Evolutionary conservation across 2,888 invertebrate species (phyloP).

Genomic region (Tryphoninae sp.): DNA sequence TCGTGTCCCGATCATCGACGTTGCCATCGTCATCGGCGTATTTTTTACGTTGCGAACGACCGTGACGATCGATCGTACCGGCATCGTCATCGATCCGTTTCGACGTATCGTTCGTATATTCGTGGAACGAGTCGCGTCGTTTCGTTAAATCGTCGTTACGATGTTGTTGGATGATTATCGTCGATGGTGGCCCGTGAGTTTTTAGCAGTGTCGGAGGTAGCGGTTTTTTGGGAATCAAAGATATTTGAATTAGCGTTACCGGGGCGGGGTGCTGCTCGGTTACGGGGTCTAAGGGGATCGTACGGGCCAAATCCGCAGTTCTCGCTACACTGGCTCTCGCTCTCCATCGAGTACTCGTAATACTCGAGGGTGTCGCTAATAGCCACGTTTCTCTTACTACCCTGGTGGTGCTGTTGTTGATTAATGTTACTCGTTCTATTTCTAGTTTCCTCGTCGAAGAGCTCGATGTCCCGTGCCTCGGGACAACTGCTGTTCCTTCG

Average conservation of each 20-base stretch:
- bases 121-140: slow-evolving; percentile 59
- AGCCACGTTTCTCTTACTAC: slow-evolving; percentile 81
- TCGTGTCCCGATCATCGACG: slow-evolving; percentile 64
- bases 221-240: slow-evolving; percentile 81
- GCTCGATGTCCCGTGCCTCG: slow-evolving; percentile 71
- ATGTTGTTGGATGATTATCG: slow-evolving; percentile 60
- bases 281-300: slow-evolving; percentile 81
- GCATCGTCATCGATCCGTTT: slow-evolving; percentile 48
- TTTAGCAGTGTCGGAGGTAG: slow-evolving; percentile 81
- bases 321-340: slow-evolving; percentile 81
- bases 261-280: slow-evolving; percentile 81
- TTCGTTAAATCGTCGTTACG: slow-evolving; percentile 67
- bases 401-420: slow-evolving; percentile 70
- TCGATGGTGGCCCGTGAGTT: slow-evolving; percentile 78
- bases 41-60: slow-evolving; percentile 68
- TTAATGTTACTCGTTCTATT: slow-evolving; percentile 21
- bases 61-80: slow-evolving; percentile 61
- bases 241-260: slow-evolving; percentile 81
- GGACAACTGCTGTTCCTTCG: slow-evolving; percentile 76
- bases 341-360: slow-evolving; percentile 81
- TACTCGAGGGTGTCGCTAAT: slow-evolving; percentile 81
- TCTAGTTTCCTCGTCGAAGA: slow-evolving; percentile 77
- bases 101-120: slow-evolving; percentile 53
- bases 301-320: slow-evolving; percentile 82
- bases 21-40: slow-evolving; percentile 67